Evolutionary conservation across 2,113 vertebrate species (phyloP).

Genomic region (Dasyurus viverrinus): DNA sequence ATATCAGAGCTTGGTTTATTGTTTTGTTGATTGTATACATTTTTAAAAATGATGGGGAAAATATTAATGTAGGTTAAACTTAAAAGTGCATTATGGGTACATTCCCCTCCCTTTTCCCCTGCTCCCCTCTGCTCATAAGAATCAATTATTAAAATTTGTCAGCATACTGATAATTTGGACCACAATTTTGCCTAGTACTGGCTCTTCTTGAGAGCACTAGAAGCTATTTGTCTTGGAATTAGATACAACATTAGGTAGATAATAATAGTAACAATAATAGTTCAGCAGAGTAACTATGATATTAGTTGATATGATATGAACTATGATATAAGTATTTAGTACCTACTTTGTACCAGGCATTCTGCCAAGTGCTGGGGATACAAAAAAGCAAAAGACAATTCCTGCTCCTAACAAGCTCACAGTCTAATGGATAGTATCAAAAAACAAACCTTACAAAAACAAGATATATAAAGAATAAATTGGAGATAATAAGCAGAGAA

Average conservation of each 20-base stretch:
- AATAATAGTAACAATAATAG: neutral
- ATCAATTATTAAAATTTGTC: neutral
- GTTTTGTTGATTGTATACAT: neutral
- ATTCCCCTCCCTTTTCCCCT: neutral
- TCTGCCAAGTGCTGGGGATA: neutral
- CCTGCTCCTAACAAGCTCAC: neutral
- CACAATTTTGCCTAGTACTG: neutral
- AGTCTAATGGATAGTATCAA: neutral
- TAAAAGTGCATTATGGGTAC: neutral
- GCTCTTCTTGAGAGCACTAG: neutral
- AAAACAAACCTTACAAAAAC: neutral
- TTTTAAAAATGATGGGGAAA: neutral
- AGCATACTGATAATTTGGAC: neutral
- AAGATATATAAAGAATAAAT: too few relatives aligned
- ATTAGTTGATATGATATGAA: too few relatives aligned
- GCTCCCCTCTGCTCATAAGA: neutral
- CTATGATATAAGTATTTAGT: neutral
- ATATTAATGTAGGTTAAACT: neutral
- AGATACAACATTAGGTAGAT: neutral
- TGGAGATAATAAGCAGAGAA: too few relatives aligned
- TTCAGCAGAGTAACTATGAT: neutral
- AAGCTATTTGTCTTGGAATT: neutral
- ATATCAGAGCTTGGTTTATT: neutral
- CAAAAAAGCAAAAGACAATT: neutral
- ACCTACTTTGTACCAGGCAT: neutral